Evolutionary conservation across 1,140 invertebrate species (phyloP).

Genomic region (Drosophila santomea): DNA sequence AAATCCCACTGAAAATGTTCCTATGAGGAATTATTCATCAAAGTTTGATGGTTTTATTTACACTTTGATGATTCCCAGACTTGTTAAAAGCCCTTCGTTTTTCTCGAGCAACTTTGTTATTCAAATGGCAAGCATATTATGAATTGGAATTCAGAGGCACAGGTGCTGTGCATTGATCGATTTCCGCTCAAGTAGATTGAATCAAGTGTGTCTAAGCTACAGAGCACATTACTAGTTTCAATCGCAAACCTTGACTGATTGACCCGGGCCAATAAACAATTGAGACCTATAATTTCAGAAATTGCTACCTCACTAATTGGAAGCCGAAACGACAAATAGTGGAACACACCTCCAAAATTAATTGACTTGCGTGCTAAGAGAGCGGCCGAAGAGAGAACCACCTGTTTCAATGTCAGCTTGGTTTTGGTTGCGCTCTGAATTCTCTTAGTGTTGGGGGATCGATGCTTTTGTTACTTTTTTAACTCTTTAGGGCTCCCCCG

Average conservation of each 20-base stretch:
- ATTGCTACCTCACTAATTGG: slow-evolving; percentile 38
- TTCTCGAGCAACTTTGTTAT: too few relatives aligned
- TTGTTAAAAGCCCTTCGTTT: not conserved
- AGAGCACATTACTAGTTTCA: slow-evolving; percentile 1
- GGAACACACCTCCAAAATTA: slow-evolving; percentile 45
- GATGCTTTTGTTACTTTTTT: not conserved
- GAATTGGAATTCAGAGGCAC: too few relatives aligned
- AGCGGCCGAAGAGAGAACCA: slow-evolving; percentile 5
- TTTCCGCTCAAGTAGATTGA: not conserved
- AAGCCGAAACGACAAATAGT: not conserved
- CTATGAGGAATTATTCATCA: too few relatives aligned
- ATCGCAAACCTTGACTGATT: slow-evolving; percentile 41
- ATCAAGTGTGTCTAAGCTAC: not conserved
- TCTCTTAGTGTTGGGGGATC: slow-evolving; percentile 1
- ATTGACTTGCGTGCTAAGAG: slow-evolving; percentile 11
- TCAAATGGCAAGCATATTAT: too few relatives aligned
- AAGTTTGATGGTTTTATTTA: not conserved
- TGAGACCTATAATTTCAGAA: slow-evolving; percentile 33
- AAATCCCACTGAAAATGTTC: not conserved
- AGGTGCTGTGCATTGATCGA: not conserved
- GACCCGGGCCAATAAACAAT: slow-evolving; percentile 57
- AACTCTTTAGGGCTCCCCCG: slow-evolving; percentile 11
- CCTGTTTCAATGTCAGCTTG: slow-evolving; percentile 47
- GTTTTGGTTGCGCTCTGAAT: not conserved
- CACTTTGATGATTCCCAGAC: not conserved